Conservation (phyloP, 2,113 vertebrate genomes). For the Elephantulus edwardii region DNA sequence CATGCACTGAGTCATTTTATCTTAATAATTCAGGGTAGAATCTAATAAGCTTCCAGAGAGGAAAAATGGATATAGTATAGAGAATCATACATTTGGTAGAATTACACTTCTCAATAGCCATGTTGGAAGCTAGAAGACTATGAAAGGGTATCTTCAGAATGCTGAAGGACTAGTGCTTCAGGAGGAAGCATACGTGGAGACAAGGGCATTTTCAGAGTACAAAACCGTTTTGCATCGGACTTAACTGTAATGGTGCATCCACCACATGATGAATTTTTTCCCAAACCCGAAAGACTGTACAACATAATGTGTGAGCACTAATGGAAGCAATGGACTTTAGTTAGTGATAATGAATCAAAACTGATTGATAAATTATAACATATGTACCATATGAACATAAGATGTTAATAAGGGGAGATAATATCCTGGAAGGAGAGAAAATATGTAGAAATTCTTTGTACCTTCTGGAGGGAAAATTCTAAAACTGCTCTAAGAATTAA, state of each 20-base stretch:
- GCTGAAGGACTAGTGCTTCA: background rate
- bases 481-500: too few relatives aligned
- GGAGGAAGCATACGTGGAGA: background rate
- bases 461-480: too few relatives aligned
- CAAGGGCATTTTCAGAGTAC: background rate
- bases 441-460: background rate
- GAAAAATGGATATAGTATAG: background rate
- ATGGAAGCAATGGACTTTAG: too few relatives aligned
- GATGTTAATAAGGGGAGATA: background rate
- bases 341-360: too few relatives aligned
- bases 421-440: background rate
- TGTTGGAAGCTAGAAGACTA: background rate
- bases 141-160: background rate
- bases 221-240: background rate
- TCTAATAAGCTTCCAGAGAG: background rate
- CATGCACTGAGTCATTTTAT: background rate
- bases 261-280: background rate
- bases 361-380: too few relatives aligned
- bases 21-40: background rate
- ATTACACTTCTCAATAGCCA: background rate
- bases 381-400: background rate
- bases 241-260: background rate
- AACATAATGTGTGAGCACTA: too few relatives aligned
- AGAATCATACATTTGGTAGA: background rate
- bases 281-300: too few relatives aligned